These are phyloP conservation scores for Pseudomugil gertrudae DNA, from an alignment of 2,797 vertebrate genomes.

Conservation along the genomic window DNA sequence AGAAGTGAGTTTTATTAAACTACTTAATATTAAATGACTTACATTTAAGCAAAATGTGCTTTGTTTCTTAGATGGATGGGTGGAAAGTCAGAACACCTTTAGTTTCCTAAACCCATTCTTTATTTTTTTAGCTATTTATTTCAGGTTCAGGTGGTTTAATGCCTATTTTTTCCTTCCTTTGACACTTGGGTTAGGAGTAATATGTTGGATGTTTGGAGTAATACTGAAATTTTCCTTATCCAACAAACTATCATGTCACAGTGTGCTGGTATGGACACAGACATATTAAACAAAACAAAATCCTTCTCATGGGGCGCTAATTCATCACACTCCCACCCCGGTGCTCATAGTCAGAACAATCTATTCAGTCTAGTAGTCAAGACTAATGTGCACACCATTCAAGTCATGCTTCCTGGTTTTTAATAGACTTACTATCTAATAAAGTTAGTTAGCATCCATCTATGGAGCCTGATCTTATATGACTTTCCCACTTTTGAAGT, in stretches of 20 bases:
- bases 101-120: too few species aligned
- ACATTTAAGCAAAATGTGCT: not conserved
- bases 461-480: not conserved
- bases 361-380: not conserved
- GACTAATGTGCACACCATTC: not conserved
- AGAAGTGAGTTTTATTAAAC: constrained; percentile 8
- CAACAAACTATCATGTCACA: not conserved
- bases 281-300: not conserved
- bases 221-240: too few species aligned
- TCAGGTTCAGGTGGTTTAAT: not conserved
- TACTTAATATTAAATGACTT: not conserved
- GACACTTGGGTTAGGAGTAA: too few species aligned
- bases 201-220: not conserved
- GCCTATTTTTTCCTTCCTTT: not conserved
- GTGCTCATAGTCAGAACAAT: not conserved
- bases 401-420: not conserved
- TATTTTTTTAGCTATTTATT: not conserved
- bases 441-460: not conserved
- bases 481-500: not conserved
- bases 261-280: not conserved
- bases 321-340: not conserved
- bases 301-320: not conserved
- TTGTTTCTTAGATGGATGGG: too few species aligned
- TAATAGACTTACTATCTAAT: not conserved
- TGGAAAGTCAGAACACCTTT: not conserved